Conservation (phyloP, 1,140 invertebrate species). For the Harlomillsia oculata region DNA sequence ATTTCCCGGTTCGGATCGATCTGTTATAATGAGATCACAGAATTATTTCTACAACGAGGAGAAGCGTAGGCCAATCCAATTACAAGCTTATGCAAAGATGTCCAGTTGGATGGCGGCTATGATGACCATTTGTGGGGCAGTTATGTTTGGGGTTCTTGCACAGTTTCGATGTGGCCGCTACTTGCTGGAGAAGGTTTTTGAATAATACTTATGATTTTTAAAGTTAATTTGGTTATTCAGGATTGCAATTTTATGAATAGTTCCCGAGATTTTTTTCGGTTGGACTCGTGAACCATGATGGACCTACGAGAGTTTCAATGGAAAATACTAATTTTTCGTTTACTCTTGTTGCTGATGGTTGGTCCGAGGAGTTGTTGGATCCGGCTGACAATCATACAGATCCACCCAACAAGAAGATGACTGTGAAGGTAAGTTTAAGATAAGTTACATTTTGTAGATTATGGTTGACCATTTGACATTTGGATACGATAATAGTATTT, state of each 20-base stretch:
- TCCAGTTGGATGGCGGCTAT: conserved; percentile 43
- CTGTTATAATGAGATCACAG: conserved; percentile 66
- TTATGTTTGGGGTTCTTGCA: conserved; percentile 53
- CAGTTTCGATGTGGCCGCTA: conserved; percentile 53
- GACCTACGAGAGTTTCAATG: conserved; percentile 53
- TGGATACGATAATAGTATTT: too few species aligned
- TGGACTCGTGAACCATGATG: conserved; percentile 57
- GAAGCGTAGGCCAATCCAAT: conserved; percentile 59
- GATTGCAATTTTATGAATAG: conserved; percentile 38
- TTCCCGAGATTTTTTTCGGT: conserved; percentile 63
- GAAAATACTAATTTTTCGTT: conserved; percentile 55
- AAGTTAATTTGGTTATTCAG: background rate
- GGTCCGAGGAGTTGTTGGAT: conserved; percentile 56
- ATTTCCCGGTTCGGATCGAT: conserved; percentile 69
- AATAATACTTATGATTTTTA: conserved; percentile 17
- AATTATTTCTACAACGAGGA: conserved; percentile 57
- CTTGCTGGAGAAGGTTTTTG: conserved; percentile 53
- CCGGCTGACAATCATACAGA: conserved; percentile 43
- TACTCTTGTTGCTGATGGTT: conserved; percentile 64
- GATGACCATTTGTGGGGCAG: conserved; percentile 49
- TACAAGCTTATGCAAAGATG: conserved; percentile 51
- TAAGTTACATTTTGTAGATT: too few species aligned
- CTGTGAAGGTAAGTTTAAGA: conserved; percentile 47
- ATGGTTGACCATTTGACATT: too few species aligned
- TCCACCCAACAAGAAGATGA: conserved; percentile 56